These are phyloP conservation scores for Campopleginae sp. DNA, from an alignment of 2,888 invertebrate genomes.

Conservation along the genomic window DNA sequence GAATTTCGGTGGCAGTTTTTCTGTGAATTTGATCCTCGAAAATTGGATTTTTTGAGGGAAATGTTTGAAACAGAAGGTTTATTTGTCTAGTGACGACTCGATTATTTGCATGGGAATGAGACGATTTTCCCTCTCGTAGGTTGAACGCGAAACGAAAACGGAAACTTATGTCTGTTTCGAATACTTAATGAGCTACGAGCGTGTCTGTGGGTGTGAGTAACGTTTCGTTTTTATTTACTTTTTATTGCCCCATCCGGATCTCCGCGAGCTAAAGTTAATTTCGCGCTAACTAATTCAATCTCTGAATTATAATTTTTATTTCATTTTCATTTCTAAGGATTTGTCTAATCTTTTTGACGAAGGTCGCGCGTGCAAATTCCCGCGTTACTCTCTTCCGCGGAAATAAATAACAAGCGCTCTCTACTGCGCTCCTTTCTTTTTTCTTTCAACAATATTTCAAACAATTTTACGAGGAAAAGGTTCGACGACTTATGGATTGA, in stretches of 20 bases:
- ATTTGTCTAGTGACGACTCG: constrained; percentile 15
- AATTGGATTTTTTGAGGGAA: neutral
- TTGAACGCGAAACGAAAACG: constrained; percentile 75
- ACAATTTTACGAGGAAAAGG: neutral
- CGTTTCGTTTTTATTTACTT: constrained; percentile 28
- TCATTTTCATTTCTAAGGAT: constrained; percentile 59
- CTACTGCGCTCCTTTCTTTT: neutral
- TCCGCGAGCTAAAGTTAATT: constrained; percentile 59
- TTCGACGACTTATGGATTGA: constrained; percentile 47
- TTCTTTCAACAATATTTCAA: neutral
- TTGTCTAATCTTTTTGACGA: constrained; percentile 55
- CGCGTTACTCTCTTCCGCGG: neutral
- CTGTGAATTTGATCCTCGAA: neutral
- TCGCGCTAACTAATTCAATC: constrained; percentile 63
- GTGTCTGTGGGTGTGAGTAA: constrained; percentile 49
- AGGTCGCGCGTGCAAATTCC: constrained; percentile 35
- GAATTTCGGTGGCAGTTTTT: neutral
- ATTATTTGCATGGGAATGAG: constrained; percentile 27
- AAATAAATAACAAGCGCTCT: neutral
- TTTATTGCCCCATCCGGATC: constrained; percentile 21
- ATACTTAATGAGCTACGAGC: constrained; percentile 64
- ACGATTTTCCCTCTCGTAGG: constrained; percentile 63
- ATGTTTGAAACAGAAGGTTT: neutral
- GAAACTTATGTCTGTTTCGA: constrained; percentile 66
- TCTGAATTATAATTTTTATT: constrained; percentile 46